Evolutionary conservation across 2,113 vertebrate genomes (phyloP), one percentile per base, ranked within the genome.

Genomic region (Catharus bicknelli): DNA sequence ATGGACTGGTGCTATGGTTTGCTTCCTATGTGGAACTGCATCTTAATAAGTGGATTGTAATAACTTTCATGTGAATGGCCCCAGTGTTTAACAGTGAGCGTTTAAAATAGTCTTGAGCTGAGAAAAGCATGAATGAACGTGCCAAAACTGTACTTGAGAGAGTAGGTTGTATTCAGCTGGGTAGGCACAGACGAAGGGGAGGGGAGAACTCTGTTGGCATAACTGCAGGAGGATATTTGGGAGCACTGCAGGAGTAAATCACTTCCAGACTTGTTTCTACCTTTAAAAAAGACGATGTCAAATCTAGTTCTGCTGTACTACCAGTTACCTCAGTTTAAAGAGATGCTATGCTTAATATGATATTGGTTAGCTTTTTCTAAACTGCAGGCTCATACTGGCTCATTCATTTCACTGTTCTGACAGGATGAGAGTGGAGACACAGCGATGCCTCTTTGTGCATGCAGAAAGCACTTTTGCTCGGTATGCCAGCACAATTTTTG

Each of bases 21-120:
- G 77, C 77, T 92, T 88, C 50, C 32, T 10, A 6, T 67, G 55
- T 86, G 45, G 40, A 82, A 88, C 80, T 93, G 64, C 86, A 92
- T 88, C 66, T 89, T 95, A 95, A 79, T 91, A 95, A 87, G 58
- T 57, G 34, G 77, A 84, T 92, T 84, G 80, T 90, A 94, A 48
- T 93, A 90, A 86, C 26, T 42, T 93, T 53, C 64, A 4, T 82
- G 66, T 96, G 95, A 96, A 93, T 90, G 70, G 74, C 29, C 32
- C 30, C 50, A 89, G 69, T 95, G 88, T 96, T 94, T 75, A 82
- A 45, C 45, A 61, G 73, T 22, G 22, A 82, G 59, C 10, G 5
- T 93, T 95, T 89, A 87, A 94, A 93, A 82, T 78, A 94, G 70
- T 47, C 83, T 82, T 50, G 54, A 92, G 66, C 88, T 96, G 77